Evolutionary conservation across 2,888 invertebrate species (phyloP).

Genomic region (Amblyjoppa fuscipennis): DNA sequence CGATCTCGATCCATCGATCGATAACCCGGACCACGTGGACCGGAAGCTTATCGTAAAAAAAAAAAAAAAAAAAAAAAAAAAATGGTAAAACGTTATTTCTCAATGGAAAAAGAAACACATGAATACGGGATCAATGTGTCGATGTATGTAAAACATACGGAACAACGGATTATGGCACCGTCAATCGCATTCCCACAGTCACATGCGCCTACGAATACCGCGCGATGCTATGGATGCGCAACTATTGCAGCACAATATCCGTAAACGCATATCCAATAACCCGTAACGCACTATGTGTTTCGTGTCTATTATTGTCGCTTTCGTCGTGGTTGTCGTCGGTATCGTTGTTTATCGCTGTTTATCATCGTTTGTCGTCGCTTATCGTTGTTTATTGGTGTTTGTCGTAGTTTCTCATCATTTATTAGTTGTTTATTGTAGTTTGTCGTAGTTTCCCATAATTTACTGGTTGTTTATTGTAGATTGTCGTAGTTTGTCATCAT

Average conservation of each 20-base stretch:
- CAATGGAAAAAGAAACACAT: neutral
- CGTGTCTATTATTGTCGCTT: neutral
- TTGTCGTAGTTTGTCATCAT: no score
- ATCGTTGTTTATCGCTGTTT: no score
- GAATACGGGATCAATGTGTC: neutral
- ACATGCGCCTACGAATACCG: slow-evolving; percentile 44
- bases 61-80: slow-evolving; percentile 17
- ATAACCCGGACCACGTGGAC: neutral
- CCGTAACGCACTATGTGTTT: slow-evolving; percentile 37
- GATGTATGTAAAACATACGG: neutral
- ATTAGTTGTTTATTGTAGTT: no score
- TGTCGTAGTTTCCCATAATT: no score
- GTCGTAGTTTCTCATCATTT: no score
- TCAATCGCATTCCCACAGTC: slow-evolving; percentile 49
- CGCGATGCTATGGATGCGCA: slow-evolving; percentile 45
- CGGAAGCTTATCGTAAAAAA: neutral
- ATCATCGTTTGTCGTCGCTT: no score
- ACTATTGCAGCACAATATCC: slow-evolving; percentile 42
- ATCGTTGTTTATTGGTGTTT: no score
- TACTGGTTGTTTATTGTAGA: no score
- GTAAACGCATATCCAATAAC: slow-evolving; percentile 11
- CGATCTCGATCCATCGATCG: neutral
- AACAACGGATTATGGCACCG: slow-evolving; percentile 36
- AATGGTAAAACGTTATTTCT: neutral
- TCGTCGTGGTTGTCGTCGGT: no score